These are phyloP conservation scores for Mirza zaza DNA, from an alignment of 2,113 vertebrate species.

Conservation along the genomic window DNA sequence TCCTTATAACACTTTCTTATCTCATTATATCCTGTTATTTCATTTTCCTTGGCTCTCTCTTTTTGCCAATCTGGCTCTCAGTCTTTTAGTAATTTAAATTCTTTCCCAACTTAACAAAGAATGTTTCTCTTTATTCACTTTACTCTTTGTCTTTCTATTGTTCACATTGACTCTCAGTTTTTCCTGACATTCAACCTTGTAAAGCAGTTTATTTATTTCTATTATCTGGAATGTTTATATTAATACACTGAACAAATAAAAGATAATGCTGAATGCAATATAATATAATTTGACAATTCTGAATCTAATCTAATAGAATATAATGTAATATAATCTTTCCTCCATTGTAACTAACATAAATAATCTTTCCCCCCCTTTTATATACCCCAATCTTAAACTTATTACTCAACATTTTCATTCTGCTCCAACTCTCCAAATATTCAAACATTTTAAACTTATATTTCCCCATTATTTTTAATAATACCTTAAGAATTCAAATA, in stretches of 20 bases:
- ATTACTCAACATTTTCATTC: background rate
- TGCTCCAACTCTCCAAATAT: background rate
- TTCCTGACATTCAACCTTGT: background rate
- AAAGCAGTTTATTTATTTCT: background rate
- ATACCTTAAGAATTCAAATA: background rate
- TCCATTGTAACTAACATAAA: background rate
- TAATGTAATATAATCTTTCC: background rate
- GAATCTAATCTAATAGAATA: background rate
- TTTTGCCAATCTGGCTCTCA: constrained; percentile 52
- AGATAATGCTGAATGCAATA: background rate
- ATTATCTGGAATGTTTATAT: constrained; percentile 18
- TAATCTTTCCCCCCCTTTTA: background rate
- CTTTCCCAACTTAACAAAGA: background rate
- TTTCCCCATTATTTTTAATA: background rate
- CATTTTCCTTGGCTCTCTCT: constrained; percentile 56
- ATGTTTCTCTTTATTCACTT: background rate
- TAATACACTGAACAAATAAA: background rate
- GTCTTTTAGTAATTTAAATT: constrained; percentile 47
- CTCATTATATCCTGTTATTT: constrained; percentile 60
- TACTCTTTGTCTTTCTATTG: background rate
- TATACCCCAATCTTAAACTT: background rate
- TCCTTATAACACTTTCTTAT: constrained; percentile 41
- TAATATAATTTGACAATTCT: background rate
- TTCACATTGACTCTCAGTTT: background rate
- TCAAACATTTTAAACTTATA: background rate